Base-by-base conservation (phyloP, 2,888 invertebrate genomes). In the Teinopalpus imperialis region DNA sequence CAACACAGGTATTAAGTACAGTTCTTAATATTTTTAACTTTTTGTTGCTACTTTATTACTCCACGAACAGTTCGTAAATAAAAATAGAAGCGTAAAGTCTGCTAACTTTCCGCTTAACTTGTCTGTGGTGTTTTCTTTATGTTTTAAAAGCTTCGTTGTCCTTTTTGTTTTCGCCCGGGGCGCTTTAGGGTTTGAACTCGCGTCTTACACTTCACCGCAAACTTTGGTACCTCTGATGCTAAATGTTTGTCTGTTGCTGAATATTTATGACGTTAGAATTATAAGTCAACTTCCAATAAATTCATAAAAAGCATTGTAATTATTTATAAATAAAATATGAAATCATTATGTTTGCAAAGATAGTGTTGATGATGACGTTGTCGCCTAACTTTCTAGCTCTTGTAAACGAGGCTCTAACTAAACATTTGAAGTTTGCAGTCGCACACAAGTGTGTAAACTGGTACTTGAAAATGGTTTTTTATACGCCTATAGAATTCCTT, bases 21-120 rank as follows among this genome's bases (percentile, higher is more conserved):
- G n/a, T n/a, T n/a, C n/a, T n/a, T n/a, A n/a, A n/a, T n/a, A n/a
- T n/a, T n/a, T n/a, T n/a, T n/a, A n/a, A n/a, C n/a, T n/a, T n/a
- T n/a, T n/a, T n/a, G n/a, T 27, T 7, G 10, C 31, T 16, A 23
- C 30, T 44, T 37, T 37, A 24, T 24, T 32, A 18, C 31, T 23
- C 5, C 18, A 37, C 10, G 9, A 76, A 76, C 73, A 66, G 73
- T 71, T 73, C 69, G 76, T 81, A 81, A 80, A 81, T 72, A 81
- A 67, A 70, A 70, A 67, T 62, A 69, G 77, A 75, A 74, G 70
- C 67, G 66, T 39, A 34, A 45, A 70, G 69, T 70, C 69, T 66
- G 65, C 75, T 66, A 86, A 87, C 86, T 86, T 85, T 73, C 69
- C 74, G 83, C 85, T 87, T 81, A 86, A 83, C 80, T 81, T 79